A percentile compares a stretch with the other conserved stretches of the same genome.
Conservation (phyloP, 1,140 invertebrate genomes). For the Brachionus asplanchnoidis region DNA sequence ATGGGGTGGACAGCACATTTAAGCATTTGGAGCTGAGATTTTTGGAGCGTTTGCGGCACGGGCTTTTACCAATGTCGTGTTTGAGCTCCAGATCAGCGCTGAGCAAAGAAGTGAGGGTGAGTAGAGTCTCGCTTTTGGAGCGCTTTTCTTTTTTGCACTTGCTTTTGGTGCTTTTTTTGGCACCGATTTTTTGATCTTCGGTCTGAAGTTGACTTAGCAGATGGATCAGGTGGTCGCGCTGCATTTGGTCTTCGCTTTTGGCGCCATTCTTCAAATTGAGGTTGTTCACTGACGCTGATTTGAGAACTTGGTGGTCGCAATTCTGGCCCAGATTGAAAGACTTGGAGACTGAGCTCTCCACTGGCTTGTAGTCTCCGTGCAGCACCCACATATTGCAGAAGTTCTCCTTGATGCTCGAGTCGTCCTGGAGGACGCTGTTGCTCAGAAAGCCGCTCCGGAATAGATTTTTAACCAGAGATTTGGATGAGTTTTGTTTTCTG, state of each 20-base stretch:
- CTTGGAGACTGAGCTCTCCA: background rate
- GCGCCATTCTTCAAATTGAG: background rate
- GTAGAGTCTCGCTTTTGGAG: conserved; percentile 26
- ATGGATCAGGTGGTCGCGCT: conserved; percentile 30
- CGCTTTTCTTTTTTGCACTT: conserved; percentile 35
- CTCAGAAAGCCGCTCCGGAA: conserved; percentile 26
- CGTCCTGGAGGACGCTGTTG: background rate
- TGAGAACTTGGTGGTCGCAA: background rate
- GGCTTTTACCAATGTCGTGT: background rate
- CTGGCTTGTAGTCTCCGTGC: background rate
- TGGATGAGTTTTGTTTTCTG: conserved; percentile 8
- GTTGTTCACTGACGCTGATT: conserved; percentile 4
- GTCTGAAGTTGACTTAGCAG: background rate
- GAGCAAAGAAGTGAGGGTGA: conserved; percentile 9
- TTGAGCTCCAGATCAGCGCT: background rate
- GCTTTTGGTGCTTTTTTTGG: background rate
- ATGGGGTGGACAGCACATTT: background rate
- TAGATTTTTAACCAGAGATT: conserved; percentile 17
- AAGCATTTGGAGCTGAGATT: background rate
- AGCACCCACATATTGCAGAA: conserved; percentile 31
- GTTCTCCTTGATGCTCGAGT: background rate
- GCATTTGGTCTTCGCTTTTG: conserved; percentile 30
- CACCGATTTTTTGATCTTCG: background rate
- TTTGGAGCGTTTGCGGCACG: background rate
- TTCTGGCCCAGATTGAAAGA: background rate